Percentiles rank a stretch among this genome's conserved stretches.
Evolutionary conservation across 2,888 invertebrate species (phyloP).

Genomic region (Boloria euphrosyne): DNA sequence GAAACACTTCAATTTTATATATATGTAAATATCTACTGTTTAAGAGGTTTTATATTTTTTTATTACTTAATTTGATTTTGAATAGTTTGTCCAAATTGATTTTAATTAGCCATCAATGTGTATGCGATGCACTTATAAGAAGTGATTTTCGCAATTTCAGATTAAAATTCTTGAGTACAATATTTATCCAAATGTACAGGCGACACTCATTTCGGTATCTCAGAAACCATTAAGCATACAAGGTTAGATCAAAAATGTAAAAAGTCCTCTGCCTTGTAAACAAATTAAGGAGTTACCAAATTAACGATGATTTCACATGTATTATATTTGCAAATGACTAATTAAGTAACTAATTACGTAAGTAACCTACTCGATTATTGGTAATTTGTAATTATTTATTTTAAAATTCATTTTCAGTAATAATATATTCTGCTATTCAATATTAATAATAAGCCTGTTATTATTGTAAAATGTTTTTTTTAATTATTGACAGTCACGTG

Average conservation of each 20-base stretch:
- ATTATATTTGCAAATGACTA: too few species aligned
- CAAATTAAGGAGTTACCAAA: too few species aligned
- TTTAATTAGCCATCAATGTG: constrained; percentile 14
- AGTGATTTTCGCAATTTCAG: constrained; percentile 15
- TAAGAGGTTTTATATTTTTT: not conserved
- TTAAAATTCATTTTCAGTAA: too few species aligned
- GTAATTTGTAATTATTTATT: too few species aligned
- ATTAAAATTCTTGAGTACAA: constrained; percentile 3
- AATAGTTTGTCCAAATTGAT: constrained; percentile 7
- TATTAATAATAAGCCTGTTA: too few species aligned
- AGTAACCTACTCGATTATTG: too few species aligned
- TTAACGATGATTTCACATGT: too few species aligned
- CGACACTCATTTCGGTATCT: constrained; percentile 11
- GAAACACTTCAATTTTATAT: too few species aligned
- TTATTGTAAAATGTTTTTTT: too few species aligned
- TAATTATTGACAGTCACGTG: too few species aligned
- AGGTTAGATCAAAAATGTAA: constrained; percentile 4
- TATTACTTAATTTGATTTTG: constrained; percentile 8
- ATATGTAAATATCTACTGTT: not conserved
- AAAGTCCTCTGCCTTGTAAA: not conserved
- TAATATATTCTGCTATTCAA: too few species aligned
- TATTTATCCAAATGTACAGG: constrained; percentile 9
- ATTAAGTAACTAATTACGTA: too few species aligned
- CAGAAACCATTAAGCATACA: constrained; percentile 14
- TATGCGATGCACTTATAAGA: constrained; percentile 20